phyloP scores from a whole-genome alignment of 2,113 vertebrate genomes.

The Actenoides lindsayi region DNA sequence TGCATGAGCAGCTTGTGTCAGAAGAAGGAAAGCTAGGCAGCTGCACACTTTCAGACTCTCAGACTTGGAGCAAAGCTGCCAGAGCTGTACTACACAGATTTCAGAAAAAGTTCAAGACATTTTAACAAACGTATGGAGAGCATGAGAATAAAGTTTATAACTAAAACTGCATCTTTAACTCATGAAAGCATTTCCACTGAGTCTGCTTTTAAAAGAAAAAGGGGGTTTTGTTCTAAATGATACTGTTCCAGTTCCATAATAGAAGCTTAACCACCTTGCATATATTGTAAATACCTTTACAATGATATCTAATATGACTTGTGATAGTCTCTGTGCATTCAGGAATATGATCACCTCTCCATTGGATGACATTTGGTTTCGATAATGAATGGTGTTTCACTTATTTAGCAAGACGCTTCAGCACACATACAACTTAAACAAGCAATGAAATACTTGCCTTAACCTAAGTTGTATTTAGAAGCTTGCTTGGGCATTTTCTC shows the following conservation, averaged over 20 bases:
- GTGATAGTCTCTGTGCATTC: background rate
- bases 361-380: background rate
- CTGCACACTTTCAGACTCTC: constrained; percentile 10
- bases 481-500: background rate
- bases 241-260: background rate
- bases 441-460: background rate
- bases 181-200: background rate
- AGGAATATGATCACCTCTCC: background rate
- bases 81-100: background rate
- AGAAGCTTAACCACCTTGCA: background rate
- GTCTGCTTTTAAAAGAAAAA: background rate
- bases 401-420: background rate
- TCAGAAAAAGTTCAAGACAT: background rate
- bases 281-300: background rate
- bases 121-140: background rate
- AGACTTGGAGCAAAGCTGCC: background rate
- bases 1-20: background rate
- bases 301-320: background rate
- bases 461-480: background rate
- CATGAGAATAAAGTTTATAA: background rate
- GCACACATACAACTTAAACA: background rate
- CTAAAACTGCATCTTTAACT: background rate
- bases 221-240: background rate
- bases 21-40: background rate
- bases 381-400: background rate